Base-by-base conservation (phyloP, 2,797 vertebrate genomes). In the Threskiornis aethiopicus region DNA sequence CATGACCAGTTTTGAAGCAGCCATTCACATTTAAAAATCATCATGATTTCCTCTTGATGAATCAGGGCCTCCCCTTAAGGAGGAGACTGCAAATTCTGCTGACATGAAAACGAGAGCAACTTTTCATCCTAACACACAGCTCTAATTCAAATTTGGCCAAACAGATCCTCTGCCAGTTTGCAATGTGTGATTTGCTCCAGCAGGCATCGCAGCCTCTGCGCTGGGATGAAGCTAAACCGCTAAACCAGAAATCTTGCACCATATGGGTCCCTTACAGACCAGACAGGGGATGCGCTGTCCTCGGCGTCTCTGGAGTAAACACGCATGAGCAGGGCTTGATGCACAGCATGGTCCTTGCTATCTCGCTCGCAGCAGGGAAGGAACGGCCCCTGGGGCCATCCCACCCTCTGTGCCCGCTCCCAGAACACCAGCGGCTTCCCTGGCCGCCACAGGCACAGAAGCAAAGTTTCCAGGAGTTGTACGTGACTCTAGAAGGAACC, bases 291-390 rank as follows among this genome's bases (percentile, higher is more conserved):
- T 26, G 67, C 24, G 71, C 73, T 62, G 26, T 33, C 28, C 47
- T 72, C 39, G 9, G 69, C 8, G 5, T 10, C 72, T 21, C 47
- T 35, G 71, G 42, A 81, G 44, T 2, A 22, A 87, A 69, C 9
- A 8, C 0, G 9, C 44, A n/a, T 0, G 54, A 70, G 64, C 11
- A 41, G 21, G 54, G 21, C 5, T 49, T 4, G 11, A n/a, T 69
- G 82, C 64, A 78, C 22, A 59, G 26, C 10, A 1, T 11, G 13
- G 17, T 54, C 54, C 76, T 31, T 15, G 39, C 64, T 7, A 0
- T 42, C 42, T 25, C 17, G 9, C 82, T 42, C 5, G 4, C 42
- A 61, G 22, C 3, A 2, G 52, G 58, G 51, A 64, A 84, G 51
- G 26, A 54, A 17, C 28, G 33, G 44, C 49, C 71, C 78, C 52